Percentiles rank a stretch among this genome's conserved stretches.
Conservation (phyloP, 1,140 invertebrate species). For the Habropoda laboriosa region DNA sequence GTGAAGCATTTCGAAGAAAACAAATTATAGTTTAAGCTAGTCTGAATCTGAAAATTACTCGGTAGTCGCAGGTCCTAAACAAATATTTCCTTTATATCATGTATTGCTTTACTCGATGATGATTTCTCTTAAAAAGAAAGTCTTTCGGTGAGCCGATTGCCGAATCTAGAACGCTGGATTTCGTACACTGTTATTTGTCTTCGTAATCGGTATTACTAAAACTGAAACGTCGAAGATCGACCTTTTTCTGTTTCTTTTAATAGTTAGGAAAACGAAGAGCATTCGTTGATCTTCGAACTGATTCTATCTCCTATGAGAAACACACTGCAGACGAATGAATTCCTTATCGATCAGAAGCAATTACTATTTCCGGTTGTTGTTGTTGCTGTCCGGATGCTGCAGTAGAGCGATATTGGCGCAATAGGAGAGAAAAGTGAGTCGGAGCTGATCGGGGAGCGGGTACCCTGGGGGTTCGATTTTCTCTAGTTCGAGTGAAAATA, state of each 20-base stretch:
- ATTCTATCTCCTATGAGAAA: too few relatives aligned
- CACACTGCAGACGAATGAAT: too few relatives aligned
- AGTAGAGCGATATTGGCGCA: constrained; percentile 22
- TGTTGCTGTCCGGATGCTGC: background rate
- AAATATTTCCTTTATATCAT: too few relatives aligned
- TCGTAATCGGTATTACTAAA: too few relatives aligned
- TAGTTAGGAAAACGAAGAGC: too few relatives aligned
- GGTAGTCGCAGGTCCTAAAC: background rate
- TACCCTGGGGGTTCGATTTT: constrained; percentile 57
- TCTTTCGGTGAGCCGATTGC: background rate
- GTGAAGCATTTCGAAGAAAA: constrained; percentile 77
- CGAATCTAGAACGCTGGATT: too few relatives aligned
- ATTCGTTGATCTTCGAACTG: too few relatives aligned
- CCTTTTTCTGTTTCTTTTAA: too few relatives aligned
- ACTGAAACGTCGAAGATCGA: background rate
- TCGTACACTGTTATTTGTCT: too few relatives aligned
- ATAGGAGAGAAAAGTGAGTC: constrained; percentile 12
- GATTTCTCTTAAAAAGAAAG: background rate
- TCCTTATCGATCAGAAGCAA: background rate
- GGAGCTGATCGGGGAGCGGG: constrained; percentile 78
- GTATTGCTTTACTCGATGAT: too few relatives aligned
- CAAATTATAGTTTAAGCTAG: background rate
- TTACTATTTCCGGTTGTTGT: background rate
- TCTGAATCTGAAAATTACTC: background rate
- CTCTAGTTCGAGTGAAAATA: constrained; percentile 35